Base-by-base conservation (phyloP, 1,140 invertebrate genomes). In the Homarus americanus region DNA sequence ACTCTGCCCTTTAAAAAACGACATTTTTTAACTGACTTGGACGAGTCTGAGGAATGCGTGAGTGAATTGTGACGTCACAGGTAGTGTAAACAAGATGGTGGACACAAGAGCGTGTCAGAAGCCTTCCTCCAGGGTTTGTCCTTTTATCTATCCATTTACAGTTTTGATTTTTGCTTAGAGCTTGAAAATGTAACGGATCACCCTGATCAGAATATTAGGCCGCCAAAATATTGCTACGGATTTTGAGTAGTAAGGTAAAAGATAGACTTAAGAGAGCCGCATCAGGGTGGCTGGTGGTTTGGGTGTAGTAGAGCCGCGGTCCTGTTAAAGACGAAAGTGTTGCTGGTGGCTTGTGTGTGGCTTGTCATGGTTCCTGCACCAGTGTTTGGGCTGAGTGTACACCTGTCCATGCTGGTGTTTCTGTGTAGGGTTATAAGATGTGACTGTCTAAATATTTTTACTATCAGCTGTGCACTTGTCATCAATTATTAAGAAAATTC, bases 21-120 rank as follows among this genome's bases (percentile, higher is more conserved):
- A 85, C n/a, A 72, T 28, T 44, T 73, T 28, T 32, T 34, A 36
- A 17, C 28, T 5, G 5, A 7, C 0, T 49, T 53, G 32, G 3
- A 58, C 24, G 34, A 66, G 5, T 24, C 40, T 3, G 15, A n/a
- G 15, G 63, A 40, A 38, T 28, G 4, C 28, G 44, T 66, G 9
- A 15, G 41, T 69, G 53, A 83, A 36, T 41, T 1, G n/a, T 86
- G 84, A 86, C 75, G 87, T 72, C 73, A 87, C 40, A 78, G 40
- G 34, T 36, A 58, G 63, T 66, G 82, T 90, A 83, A 90, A 90
- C 88, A 90, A 90, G 88, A 90, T 90, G 88, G 88, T 90, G 88
- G 88, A 90, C 32, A 90, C 88, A 75, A 75, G 88, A 53, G 88
- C 88, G n/a, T 90, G 88, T 83, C 88, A 90, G 82, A 90, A 90